phyloP scores from a whole-genome alignment of 2,797 vertebrate genomes.

The Rhadinocentrus ornatus region DNA sequence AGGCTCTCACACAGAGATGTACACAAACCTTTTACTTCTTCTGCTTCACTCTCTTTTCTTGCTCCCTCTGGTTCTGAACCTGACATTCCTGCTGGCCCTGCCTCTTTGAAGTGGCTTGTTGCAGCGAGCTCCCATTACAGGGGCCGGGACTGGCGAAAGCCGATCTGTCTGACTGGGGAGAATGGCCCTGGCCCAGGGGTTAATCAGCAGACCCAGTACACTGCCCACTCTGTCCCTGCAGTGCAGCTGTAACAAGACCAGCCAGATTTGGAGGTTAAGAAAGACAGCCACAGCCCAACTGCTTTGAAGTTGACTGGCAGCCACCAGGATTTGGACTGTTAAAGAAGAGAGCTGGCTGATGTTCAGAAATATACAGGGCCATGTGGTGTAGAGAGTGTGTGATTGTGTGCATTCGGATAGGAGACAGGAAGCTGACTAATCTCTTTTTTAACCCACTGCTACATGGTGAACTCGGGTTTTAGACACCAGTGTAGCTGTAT shows the following conservation, averaged over 20 bases:
- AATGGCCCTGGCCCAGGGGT: slow-evolving; percentile 85
- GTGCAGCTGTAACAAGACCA: slow-evolving; percentile 77
- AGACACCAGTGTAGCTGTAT: slow-evolving; percentile 19
- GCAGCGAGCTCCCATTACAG: slow-evolving; percentile 88
- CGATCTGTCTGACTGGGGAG: slow-evolving; percentile 85
- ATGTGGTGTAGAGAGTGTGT: slow-evolving; percentile 63
- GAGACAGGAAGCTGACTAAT: slow-evolving; percentile 76
- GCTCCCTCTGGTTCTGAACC: slow-evolving; percentile 83
- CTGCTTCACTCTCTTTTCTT: slow-evolving; percentile 46
- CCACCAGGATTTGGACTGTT: slow-evolving; percentile 76
- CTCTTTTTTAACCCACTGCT: slow-evolving; percentile 71
- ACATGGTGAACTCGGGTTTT: slow-evolving; percentile 41
- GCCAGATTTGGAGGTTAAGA: slow-evolving; percentile 84
- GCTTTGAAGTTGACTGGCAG: slow-evolving; percentile 83
- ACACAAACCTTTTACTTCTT: slow-evolving; percentile 53
- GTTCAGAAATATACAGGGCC: slow-evolving; percentile 77
- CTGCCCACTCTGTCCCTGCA: slow-evolving; percentile 85
- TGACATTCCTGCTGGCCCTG: slow-evolving; percentile 88
- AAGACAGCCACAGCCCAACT: slow-evolving; percentile 71
- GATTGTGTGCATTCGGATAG: slow-evolving; percentile 58
- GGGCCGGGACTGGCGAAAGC: slow-evolving; percentile 84
- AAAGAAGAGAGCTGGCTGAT: slow-evolving; percentile 68
- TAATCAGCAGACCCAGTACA: slow-evolving; percentile 86
- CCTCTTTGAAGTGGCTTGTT: slow-evolving; percentile 88
- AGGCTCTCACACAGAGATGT: slow-evolving; percentile 25